Evolutionary conservation across 2,797 vertebrate genomes (phyloP).

Genomic region (Poeciliopsis turneri): DNA sequence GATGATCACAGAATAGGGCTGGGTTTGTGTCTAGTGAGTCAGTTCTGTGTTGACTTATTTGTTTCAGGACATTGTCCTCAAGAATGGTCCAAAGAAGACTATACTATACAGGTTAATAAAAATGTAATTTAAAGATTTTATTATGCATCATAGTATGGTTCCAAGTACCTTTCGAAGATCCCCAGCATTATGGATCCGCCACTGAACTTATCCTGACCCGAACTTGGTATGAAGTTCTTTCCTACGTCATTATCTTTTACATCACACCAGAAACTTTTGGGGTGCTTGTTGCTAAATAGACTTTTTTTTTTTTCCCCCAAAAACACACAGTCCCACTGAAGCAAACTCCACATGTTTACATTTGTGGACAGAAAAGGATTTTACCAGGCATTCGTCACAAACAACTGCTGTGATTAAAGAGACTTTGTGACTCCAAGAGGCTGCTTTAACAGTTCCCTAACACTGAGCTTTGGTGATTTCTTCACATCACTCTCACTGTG

Average conservation of each 20-base stretch:
- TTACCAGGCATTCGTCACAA: background rate
- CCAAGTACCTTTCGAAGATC: background rate
- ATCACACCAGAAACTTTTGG: background rate
- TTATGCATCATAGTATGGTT: background rate
- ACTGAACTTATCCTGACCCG: background rate
- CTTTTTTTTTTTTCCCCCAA: fast-evolving
- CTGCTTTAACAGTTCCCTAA: background rate
- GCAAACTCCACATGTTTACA: background rate
- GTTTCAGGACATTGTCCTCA: background rate
- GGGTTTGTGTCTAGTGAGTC: background rate
- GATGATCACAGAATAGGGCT: background rate
- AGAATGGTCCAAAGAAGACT: background rate
- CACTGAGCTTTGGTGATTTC: background rate
- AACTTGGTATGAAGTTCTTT: background rate
- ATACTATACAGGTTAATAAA: background rate
- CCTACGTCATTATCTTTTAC: background rate
- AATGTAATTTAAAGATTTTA: background rate
- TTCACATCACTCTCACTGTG: background rate
- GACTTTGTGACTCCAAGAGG: background rate
- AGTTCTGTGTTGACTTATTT: background rate
- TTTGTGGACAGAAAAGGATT: background rate
- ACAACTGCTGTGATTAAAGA: background rate
- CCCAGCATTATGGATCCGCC: background rate
- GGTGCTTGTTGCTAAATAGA: background rate
- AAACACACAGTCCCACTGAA: background rate